These are phyloP conservation scores for Ptyas mucosa DNA, from an alignment of 2,113 vertebrate genomes.

Conservation along the genomic window DNA sequence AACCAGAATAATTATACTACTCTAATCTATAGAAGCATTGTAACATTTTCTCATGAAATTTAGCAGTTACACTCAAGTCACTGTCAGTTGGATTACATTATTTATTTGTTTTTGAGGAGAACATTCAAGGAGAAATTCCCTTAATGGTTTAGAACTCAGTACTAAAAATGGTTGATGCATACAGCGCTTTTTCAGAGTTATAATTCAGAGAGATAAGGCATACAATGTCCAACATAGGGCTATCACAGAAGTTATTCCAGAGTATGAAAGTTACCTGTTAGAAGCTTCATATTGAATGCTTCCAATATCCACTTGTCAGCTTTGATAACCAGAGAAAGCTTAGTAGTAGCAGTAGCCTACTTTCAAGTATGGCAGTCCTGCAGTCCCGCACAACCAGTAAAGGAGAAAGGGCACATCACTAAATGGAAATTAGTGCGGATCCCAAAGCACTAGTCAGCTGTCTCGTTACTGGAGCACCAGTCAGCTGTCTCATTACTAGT, in stretches of 20 bases:
- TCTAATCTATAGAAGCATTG: slow-evolving; percentile 6
- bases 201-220: not conserved
- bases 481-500: not conserved
- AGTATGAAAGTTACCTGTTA: not conserved
- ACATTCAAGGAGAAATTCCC: slow-evolving; percentile 14
- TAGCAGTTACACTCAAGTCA: slow-evolving; percentile 18
- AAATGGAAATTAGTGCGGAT: not conserved
- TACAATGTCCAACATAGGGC: not conserved
- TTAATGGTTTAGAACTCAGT: not conserved
- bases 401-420: not conserved
- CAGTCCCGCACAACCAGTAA: not conserved
- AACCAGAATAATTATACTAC: not conserved
- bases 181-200: not conserved
- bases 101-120: not conserved
- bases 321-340: not conserved
- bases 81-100: slow-evolving; percentile 22
- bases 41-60: slow-evolving; percentile 12
- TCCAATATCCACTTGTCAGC: not conserved
- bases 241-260: not conserved
- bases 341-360: not conserved
- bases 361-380: not conserved
- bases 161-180: not conserved
- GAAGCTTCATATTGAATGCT: not conserved
- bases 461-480: not conserved
- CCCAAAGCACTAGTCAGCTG: not conserved